phyloP scores from a whole-genome alignment of 2,888 invertebrate genomes.

The Poecilus cupreus region DNA sequence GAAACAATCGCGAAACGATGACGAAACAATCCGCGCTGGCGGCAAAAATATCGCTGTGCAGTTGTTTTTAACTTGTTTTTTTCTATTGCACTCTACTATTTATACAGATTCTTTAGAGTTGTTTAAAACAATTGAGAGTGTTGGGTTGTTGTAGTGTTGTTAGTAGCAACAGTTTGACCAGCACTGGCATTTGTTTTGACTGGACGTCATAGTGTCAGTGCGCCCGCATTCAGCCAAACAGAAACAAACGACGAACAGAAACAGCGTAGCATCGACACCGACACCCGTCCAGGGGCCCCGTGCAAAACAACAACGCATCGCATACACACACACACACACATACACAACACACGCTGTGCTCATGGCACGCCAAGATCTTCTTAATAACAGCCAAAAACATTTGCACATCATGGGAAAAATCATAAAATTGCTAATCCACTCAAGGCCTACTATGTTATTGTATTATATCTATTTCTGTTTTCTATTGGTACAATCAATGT shows the following conservation, averaged over 20 bases:
- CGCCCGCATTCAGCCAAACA: conserved; percentile 30
- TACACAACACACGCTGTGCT: too few relatives aligned
- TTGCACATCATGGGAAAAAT: background rate
- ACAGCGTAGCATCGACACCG: background rate
- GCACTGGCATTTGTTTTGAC: conserved; percentile 23
- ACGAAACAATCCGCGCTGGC: conserved; percentile 1
- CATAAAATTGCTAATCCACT: background rate
- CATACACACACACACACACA: too few relatives aligned
- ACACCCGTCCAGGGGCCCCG: background rate
- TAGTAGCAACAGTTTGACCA: background rate
- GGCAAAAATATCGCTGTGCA: conserved; percentile 15
- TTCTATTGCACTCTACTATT: too few relatives aligned
- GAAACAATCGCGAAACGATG: conserved; percentile 36
- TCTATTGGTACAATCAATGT: too few relatives aligned
- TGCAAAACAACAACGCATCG: background rate
- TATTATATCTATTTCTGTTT: too few relatives aligned
- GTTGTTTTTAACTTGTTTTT: conserved; percentile 26
- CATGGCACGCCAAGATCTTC: too few relatives aligned
- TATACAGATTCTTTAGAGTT: too few relatives aligned
- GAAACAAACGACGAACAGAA: conserved; percentile 31
- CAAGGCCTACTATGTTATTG: background rate
- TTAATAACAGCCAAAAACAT: background rate
- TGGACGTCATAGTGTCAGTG: conserved; percentile 8
- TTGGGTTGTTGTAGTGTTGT: background rate
- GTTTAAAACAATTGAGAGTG: too few relatives aligned